Base-by-base conservation (phyloP, 2,888 invertebrate species). In the Mythimna albipuncta region DNA sequence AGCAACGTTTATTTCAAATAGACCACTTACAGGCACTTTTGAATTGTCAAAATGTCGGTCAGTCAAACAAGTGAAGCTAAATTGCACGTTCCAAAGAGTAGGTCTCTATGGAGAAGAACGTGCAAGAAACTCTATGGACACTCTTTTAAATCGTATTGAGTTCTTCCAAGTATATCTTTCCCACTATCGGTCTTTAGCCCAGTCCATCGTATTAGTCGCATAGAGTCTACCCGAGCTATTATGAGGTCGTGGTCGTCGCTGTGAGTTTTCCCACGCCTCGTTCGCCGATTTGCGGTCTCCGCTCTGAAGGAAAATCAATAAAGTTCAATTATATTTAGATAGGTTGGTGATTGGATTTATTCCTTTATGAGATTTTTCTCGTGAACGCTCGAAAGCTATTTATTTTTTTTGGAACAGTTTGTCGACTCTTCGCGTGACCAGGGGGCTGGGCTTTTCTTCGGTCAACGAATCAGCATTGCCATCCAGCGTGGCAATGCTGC, bases 191-290 rank as follows among this genome's bases (percentile, higher is more conserved):
- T 19, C 32, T 32, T 6, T 16, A 2, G 35, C 19, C 35, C 35
- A 0, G 19, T 35, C 32, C 32, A 16, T 1, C 6, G 19, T 57
- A 32, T 32, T 57, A 7, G 32, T 19, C 57, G 7, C 57, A 57
- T 13, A 32, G 19, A 26, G 16, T 52, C 2, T 3, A n/a, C 2
- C 13, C 35, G 4, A 6, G 6, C 50, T 1, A 9, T 32, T 41
- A 57, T 32, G 4, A 75, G 62, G 62, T 21, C 50, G 11, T 21
- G 16, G 10, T 19, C 2, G 2, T 58, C n/a, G 38, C 74, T 80
- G 80, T 2, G n/a, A 32, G 13, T 32, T 32, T 80, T 75, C 74
- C 74, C 74, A 75, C 80, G 80, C 54, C n/a, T 50, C 74, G 73
- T 13, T 73, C 38, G 21, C 38, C 38, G 47, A 80, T 55, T 1